These are phyloP conservation scores for Mus pahari DNA, from an alignment of 2,113 vertebrate species.

Conservation along the genomic window DNA sequence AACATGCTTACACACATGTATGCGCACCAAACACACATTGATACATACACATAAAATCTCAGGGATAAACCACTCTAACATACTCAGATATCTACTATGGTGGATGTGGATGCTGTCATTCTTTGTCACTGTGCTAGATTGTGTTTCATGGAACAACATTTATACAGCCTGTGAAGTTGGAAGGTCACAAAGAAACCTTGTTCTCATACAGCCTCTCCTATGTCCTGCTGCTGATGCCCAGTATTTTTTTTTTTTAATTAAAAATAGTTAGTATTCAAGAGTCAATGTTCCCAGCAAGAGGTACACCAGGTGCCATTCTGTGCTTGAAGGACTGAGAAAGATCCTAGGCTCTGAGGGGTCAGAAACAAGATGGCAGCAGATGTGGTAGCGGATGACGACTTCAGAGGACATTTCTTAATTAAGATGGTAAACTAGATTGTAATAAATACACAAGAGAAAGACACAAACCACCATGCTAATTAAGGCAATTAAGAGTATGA, in stretches of 20 bases:
- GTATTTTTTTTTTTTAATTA: not conserved
- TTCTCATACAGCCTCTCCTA: not conserved
- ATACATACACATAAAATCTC: not conserved
- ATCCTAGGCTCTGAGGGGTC: not conserved
- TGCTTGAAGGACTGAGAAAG: not conserved
- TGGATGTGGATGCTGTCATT: not conserved
- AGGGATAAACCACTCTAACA: not conserved
- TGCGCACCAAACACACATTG: not conserved
- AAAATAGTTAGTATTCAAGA: not conserved
- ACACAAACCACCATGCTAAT: not conserved
- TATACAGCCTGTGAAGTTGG: not conserved
- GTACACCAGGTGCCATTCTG: not conserved
- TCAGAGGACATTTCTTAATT: not conserved
- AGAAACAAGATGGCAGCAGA: not conserved
- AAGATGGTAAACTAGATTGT: not conserved
- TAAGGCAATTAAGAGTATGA: not conserved
- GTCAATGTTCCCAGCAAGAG: not conserved
- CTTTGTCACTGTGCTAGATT: not conserved
- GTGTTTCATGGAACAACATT: not conserved
- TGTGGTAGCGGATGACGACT: not conserved
- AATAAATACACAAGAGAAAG: not conserved
- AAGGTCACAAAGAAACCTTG: not conserved
- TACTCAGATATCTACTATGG: not conserved
- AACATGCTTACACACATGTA: not conserved
- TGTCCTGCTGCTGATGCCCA: not conserved